Percentiles rank a stretch among this genome's conserved stretches.
Conservation (phyloP, 2,113 vertebrate species). For the Myanophis thanlyinensis region DNA sequence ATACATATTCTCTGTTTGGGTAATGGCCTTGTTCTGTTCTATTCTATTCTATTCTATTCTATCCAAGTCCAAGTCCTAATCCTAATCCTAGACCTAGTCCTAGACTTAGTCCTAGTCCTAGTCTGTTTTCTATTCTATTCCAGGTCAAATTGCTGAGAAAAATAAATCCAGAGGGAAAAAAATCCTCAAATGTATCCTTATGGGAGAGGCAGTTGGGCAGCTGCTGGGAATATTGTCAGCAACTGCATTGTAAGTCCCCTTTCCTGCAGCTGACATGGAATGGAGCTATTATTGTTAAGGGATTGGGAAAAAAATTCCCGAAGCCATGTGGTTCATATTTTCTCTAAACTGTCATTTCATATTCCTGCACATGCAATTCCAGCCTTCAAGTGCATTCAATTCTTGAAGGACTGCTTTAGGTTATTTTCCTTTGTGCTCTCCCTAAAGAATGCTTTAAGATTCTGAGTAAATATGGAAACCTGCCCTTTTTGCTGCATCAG, state of each 20-base stretch:
- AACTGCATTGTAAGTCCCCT: background rate
- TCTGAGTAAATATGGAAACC: background rate
- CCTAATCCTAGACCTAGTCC: too few species aligned
- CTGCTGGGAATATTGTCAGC: background rate
- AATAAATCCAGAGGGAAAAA: background rate
- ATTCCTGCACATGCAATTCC: background rate
- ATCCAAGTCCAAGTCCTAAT: too few species aligned
- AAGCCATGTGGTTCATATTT: background rate
- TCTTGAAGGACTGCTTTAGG: background rate
- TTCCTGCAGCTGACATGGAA: background rate
- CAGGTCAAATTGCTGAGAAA: too few species aligned
- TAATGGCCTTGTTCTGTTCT: too few species aligned
- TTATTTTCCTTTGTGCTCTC: background rate
- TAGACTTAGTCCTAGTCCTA: too few species aligned
- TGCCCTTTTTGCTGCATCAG: background rate
- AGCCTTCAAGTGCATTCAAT: background rate
- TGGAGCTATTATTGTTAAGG: background rate
- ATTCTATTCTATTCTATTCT: too few species aligned
- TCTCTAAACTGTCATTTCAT: background rate
- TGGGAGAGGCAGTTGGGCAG: background rate
- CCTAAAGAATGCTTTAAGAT: background rate
- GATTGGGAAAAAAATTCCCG: background rate
- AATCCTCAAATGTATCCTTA: background rate
- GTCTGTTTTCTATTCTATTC: too few species aligned
- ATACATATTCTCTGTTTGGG: too few species aligned